phyloP scores from a whole-genome alignment of 2,888 invertebrate species.

The Allacma fusca region DNA sequence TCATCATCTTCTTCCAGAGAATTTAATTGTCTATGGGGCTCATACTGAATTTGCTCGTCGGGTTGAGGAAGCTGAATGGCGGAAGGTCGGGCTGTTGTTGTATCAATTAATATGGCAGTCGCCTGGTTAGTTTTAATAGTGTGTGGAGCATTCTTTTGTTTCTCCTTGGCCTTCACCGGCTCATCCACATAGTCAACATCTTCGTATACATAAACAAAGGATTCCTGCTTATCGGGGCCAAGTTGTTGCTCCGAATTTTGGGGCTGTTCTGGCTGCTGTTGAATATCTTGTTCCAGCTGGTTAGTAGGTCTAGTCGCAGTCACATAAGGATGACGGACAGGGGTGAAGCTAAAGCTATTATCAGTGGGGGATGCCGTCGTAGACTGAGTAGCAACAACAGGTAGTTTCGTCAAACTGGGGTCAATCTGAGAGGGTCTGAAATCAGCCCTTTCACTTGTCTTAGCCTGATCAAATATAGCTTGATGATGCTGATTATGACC shows the following conservation, averaged over 20 bases:
- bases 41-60: slow-evolving; percentile 37
- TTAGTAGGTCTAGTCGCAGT: neutral
- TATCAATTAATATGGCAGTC: slow-evolving; percentile 42
- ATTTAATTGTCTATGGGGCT: slow-evolving; percentile 35
- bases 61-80: slow-evolving; percentile 30
- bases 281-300: slow-evolving; percentile 29
- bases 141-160: neutral
- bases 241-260: neutral
- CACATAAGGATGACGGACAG: slow-evolving; percentile 34
- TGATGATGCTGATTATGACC: slow-evolving; percentile 58
- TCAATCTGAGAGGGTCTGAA: slow-evolving; percentile 59
- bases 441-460: neutral
- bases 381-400: slow-evolving; percentile 8
- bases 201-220: slow-evolving; percentile 60
- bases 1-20: neutral
- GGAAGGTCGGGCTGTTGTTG: slow-evolving; percentile 31
- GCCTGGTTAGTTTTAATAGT: slow-evolving; percentile 45
- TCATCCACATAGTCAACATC: slow-evolving; percentile 56
- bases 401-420: slow-evolving; percentile 43
- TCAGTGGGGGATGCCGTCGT: slow-evolving; percentile 31
- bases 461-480: slow-evolving; percentile 44
- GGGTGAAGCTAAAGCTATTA: slow-evolving; percentile 33
- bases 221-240: slow-evolving; percentile 41
- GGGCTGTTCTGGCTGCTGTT: slow-evolving; percentile 20
- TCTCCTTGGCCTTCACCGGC: neutral